Base-by-base conservation (phyloP, 2,888 invertebrate genomes). In the Rugalucina vietnamica region DNA sequence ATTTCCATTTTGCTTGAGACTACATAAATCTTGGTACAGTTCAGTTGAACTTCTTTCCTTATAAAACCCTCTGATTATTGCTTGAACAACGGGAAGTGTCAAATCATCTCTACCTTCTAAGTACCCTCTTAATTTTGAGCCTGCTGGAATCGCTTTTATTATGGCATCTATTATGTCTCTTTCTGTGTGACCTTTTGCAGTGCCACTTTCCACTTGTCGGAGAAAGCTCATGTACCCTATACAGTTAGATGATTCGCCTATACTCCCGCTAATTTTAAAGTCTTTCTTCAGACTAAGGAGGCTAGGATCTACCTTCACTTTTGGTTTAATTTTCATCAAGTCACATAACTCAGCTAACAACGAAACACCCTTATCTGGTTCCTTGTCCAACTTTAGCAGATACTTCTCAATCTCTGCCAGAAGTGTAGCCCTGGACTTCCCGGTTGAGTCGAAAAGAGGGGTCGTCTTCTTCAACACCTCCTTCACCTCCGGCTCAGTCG, bases 91-190 rank as follows among this genome's bases (percentile, higher is more conserved):
- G 24, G 39, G 21, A 18, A 81, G 34, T 1, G 29, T 24, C 10
- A 75, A 37, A 21, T 65, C 27, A 5, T 80, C 70, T 1, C 80
- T 27, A 1, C 84, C 84, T 32, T 84, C 84, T 10, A 84, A 37
- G 65, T 84, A 84, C 18, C 80, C 70, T 43, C 84, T 3, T 3
- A 84, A 27, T 39, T 72, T 69, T 14, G 57, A 70, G 2, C 78
- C 74, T n/a, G 69, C 60, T 14, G 73, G 74, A 0, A 84, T 54
- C 0, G 74, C 76, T 14, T 32, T 57, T 27, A 84, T 77, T n/a
- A 76, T 73, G 8, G 36, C 75, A 34, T 84, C 77, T 0, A 77
- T 32, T 8, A 84, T 50, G 18, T 81, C 84, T 50, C 37, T n/a
- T 18, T 79, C 77, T 4, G 36, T 2, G 39, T 69, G 50, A 8